These are phyloP conservation scores for Akabosia matsudoensis DNA, from an alignment of 1,140 invertebrate genomes.

Conservation along the genomic window DNA sequence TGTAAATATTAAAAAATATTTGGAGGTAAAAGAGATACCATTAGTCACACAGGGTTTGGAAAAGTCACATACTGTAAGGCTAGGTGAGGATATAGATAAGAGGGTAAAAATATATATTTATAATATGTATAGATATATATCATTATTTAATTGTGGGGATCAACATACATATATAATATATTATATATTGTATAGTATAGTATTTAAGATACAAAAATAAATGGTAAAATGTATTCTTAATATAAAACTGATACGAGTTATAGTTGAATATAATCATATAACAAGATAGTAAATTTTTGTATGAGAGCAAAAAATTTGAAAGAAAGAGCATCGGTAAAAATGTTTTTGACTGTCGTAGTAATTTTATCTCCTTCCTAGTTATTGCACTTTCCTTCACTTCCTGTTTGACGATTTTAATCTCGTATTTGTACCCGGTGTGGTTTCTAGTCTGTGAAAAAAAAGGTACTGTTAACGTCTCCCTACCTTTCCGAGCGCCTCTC, in stretches of 20 bases:
- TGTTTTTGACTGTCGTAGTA: too few relatives aligned
- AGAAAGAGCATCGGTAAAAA: too few relatives aligned
- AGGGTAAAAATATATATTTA: too few relatives aligned
- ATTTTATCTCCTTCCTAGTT: background rate
- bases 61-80: background rate
- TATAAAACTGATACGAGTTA: background rate
- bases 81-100: background rate
- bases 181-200: background rate
- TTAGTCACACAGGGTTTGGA: constrained; percentile 12
- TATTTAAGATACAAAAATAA: background rate
- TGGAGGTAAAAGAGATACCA: background rate
- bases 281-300: too few relatives aligned
- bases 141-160: background rate
- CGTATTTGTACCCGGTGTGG: background rate
- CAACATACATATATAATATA: background rate
- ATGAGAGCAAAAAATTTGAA: too few relatives aligned
- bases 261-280: background rate
- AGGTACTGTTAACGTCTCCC: constrained; percentile 9
- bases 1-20: background rate
- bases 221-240: background rate
- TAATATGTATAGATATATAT: too few relatives aligned
- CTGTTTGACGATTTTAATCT: background rate
- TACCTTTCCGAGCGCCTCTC: constrained; percentile 48
- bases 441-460: constrained; percentile 5
- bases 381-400: background rate